Evolutionary conservation across 2,797 vertebrate species (phyloP), one percentile per base, ranked within the genome.

Genomic region (Sebastes diaconus): DNA sequence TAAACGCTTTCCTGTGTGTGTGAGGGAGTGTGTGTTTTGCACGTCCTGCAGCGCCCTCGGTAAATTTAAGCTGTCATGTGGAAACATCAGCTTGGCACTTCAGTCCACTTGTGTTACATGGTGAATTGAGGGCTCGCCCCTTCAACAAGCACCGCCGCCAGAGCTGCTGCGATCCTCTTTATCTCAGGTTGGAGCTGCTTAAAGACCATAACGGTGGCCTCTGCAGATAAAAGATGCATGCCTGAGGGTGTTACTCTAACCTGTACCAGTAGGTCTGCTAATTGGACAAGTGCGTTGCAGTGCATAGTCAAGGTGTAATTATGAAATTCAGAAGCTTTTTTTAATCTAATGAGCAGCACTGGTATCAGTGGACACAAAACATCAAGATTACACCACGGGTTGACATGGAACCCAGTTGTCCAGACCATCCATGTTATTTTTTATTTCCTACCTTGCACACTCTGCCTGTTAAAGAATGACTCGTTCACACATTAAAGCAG

Each of bases 61-160:
- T 92, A 90, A 91, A 93, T 93, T 74, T 70, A 86, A 85, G 86
- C 87, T 89, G 93, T 91, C 93, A 92, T 90, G 93, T 94, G 92
- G 91, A 94, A 94, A 94, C 91, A 93, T 93, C 88, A 89, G 71
- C 88, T 82, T 92, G 93, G 88, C 93, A 93, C 88, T 88, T 90
- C 90, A 92, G 92, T 94, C 94, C 88, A 79, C 80, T 93, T 90
- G 82, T 85, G 92, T 94, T 94, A 91, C 92, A 90, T 89, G 90
- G 90, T 93, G 84, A 89, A 70, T 84, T 77, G 85, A 91, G 87
- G 84, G 81, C 75, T 85, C 80, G 27, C 77, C 46, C 88, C 77
- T 71, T 24, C 88, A 88, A 87, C 84, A 80, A 61, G 70, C 83
- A 27, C 68, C 11, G 69, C 80, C 32, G 29, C 77, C 83, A 75